phyloP scores from a whole-genome alignment of 1,140 invertebrate species.

The Arion vulgaris region DNA sequence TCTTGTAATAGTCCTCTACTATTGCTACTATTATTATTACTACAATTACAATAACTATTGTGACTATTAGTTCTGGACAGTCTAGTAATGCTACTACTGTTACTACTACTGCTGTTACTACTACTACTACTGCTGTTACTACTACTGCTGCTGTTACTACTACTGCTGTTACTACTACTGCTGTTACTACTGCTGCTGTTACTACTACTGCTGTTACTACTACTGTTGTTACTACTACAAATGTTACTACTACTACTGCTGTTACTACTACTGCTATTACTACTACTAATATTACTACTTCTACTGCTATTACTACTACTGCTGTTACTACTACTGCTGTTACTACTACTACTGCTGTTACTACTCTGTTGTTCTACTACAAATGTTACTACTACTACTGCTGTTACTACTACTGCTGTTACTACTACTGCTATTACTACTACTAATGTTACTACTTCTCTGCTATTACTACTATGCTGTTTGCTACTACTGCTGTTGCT shows the following conservation, averaged over 20 bases:
- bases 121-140: conserved; percentile 26
- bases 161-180: conserved; percentile 12
- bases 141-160: conserved; percentile 32
- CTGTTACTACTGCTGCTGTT: neutral
- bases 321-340: neutral
- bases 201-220: conserved; percentile 27
- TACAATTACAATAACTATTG: neutral
- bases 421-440: no score
- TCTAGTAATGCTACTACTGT: no score
- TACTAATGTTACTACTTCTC: no score
- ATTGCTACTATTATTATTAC: no score
- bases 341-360: neutral
- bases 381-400: no score
- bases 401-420: no score
- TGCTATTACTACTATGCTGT: no score
- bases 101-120: conserved; percentile 21
- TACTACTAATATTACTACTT: no score
- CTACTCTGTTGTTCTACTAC: no score
- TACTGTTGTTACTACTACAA: conserved; percentile 26
- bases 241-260: conserved; percentile 9
- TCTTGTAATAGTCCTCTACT: no score
- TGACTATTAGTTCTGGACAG: neutral
- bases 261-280: neutral
- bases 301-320: neutral
- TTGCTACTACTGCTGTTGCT: no score